These are phyloP conservation scores for Nymphalis io DNA, from an alignment of 1,140 invertebrate species.

Conservation along the genomic window DNA sequence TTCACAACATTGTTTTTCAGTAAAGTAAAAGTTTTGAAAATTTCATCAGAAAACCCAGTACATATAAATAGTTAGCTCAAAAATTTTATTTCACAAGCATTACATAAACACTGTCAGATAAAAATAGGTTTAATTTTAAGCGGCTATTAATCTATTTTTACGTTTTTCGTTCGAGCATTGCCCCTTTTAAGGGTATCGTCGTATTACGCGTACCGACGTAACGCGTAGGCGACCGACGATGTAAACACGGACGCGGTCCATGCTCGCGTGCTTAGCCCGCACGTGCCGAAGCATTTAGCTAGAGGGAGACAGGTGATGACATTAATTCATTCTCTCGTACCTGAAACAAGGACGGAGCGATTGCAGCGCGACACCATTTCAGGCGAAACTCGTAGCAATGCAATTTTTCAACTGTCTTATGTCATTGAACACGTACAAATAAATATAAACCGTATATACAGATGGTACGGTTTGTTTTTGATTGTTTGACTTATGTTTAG, in stretches of 20 bases:
- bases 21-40: no score
- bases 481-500: slow-evolving; percentile 21
- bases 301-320: slow-evolving; percentile 41
- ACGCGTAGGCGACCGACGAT: slow-evolving; percentile 23
- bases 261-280: slow-evolving; percentile 38
- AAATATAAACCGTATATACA: slow-evolving; percentile 23
- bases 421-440: neutral
- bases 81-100: neutral
- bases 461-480: slow-evolving; percentile 32
- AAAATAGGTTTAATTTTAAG: neutral
- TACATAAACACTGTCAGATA: neutral
- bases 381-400: slow-evolving; percentile 51
- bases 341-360: slow-evolving; percentile 41
- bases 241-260: slow-evolving; percentile 40
- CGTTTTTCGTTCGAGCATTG: neutral
- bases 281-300: slow-evolving; percentile 38
- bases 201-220: slow-evolving; percentile 2
- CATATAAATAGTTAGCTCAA: no score
- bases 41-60: no score
- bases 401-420: slow-evolving; percentile 41
- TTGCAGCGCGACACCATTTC: slow-evolving; percentile 68
- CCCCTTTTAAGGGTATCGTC: slow-evolving; percentile 21
- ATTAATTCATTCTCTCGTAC: neutral
- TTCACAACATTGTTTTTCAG: no score
- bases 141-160: slow-evolving; percentile 3